Evolutionary conservation across 2,113 vertebrate genomes (phyloP), one percentile per base, ranked within the genome.

Genomic region (Channa argus): DNA sequence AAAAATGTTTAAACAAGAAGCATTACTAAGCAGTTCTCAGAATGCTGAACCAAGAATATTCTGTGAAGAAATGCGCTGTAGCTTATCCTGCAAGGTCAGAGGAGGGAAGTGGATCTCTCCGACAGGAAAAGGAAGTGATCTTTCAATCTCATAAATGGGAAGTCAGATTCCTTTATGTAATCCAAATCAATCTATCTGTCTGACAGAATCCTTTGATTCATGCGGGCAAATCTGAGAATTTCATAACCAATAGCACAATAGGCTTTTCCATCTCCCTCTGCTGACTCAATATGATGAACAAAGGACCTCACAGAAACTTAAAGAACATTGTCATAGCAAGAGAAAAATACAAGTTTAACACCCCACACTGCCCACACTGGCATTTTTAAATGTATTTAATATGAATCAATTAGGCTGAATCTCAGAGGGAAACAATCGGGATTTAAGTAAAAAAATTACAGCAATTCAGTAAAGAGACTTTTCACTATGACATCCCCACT

Each of bases 101-200:
- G 66, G 70, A 71, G 54, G 63, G 59, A 82, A 71, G 71, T 63
- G 56, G 74, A 83, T 80, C 72, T 63, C 55, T 78, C 60, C 36
- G 14, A 52, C 60, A 47, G 49, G 34, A 63, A 80, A 41, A 68
- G 72, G 71, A 84, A 81, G 58, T 79, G 56, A 72, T 85, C 71
- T 67, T 62, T 85, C 63, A 74, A 52, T 60, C 74, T 86, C 61
- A 55, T 52, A 43, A 68, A 72, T 66, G 43, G 58, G 41, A 44
- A 82, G 62, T 54, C 53, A 6, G 39, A 77, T 82, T 86, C 46
- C 51, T 87, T 87, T 65, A 86, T 83, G 73, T 58, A 37, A 59
- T 79, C 71, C 68, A 60, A 88, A 80, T 89, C 62, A 73, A 60
- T 71, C 68, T 69, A 86, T 85, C 80, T 80, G 78, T 77, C 44